Conservation (phyloP, 2,888 invertebrate species). For the Lepidonotus clava region DNA sequence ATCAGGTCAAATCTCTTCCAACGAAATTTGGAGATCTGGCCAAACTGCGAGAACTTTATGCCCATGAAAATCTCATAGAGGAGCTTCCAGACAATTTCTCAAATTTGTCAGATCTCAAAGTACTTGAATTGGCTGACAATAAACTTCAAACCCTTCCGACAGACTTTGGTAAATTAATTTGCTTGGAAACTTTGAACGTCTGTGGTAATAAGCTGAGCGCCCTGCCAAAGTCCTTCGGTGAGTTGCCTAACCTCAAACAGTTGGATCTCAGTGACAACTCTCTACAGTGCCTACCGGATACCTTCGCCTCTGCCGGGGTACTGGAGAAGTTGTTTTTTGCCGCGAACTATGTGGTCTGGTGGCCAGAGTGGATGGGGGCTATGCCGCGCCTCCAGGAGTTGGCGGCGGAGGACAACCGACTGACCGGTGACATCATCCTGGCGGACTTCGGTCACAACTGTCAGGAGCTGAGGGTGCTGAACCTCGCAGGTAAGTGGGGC, state of each 20-base stretch:
- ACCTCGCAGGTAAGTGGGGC: neutral
- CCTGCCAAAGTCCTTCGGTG: slow-evolving; percentile 51
- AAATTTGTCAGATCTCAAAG: neutral
- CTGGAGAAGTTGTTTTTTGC: slow-evolving; percentile 26
- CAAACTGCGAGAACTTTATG: neutral
- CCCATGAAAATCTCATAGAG: slow-evolving; percentile 35
- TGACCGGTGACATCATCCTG: slow-evolving; percentile 13
- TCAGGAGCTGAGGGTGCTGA: slow-evolving; percentile 15
- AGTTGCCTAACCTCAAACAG: slow-evolving; percentile 30
- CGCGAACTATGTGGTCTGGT: neutral
- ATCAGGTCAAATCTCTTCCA: slow-evolving; percentile 73
- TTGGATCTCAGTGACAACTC: slow-evolving; percentile 54
- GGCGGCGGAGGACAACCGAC: slow-evolving; percentile 41
- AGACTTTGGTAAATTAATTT: neutral
- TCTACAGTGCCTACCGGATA: slow-evolving; percentile 16
- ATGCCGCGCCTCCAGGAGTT: slow-evolving; percentile 44
- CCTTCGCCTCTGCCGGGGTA: neutral
- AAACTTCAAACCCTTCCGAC: neutral
- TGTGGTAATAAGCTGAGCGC: slow-evolving; percentile 27
- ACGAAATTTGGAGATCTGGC: neutral
- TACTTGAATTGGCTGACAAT: slow-evolving; percentile 8
- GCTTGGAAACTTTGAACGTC: slow-evolving; percentile 43
- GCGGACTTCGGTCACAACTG: slow-evolving; percentile 32
- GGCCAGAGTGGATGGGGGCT: slow-evolving; percentile 36
- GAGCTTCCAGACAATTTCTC: slow-evolving; percentile 7